Base-by-base conservation (phyloP, 1,140 invertebrate species). In the Cryptotermes secundus region DNA sequence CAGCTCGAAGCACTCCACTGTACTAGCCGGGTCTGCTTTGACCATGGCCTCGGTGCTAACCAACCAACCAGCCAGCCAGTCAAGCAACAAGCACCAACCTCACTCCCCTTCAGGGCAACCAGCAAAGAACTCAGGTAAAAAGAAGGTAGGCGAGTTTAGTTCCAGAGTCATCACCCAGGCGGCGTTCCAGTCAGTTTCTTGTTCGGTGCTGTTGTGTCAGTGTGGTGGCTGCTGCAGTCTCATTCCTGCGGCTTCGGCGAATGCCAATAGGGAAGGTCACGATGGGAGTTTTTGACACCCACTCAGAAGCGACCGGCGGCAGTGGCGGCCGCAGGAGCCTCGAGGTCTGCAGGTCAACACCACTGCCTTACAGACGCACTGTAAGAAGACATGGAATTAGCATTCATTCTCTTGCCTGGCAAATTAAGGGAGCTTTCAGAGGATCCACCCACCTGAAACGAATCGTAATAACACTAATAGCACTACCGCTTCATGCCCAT, bases 71-170 rank as follows among this genome's bases (percentile, higher is more conserved):
- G 6, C 59, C 26, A 72, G 59, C 59, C 26, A 72, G 26, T 72
- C 53, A 16, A 59, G 12, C 53, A 59, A 59, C 53, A 59, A 59
- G 53, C 53, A n/a, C n/a, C 59, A 72, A 72, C 59, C 59, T 72
- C 59, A 72, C 59, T 72, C 59, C 59, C 59, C 59, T 72, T 12
- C 59, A 31, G 59, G 59, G 59, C 59, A 72, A 49, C 45, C 45
- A 49, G 45, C 19, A 49, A 49, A 49, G 45, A 49, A 49, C 45
- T 31, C 59, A 72, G 59, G 59, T 72, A 72, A 72, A 72, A 72
- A 72, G 59, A 72, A 72, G 59, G 59, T 72, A 72, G 59, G 59
- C 59, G 59, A 72, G 59, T 72, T 72, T 72, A 14, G 59, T 72
- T 72, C 59, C 16, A 31, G 59, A 72, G 59, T 31, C 59, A 72